Evolutionary conservation across 2,113 vertebrate genomes (phyloP).

Genomic region (Festucalex cinctus): DNA sequence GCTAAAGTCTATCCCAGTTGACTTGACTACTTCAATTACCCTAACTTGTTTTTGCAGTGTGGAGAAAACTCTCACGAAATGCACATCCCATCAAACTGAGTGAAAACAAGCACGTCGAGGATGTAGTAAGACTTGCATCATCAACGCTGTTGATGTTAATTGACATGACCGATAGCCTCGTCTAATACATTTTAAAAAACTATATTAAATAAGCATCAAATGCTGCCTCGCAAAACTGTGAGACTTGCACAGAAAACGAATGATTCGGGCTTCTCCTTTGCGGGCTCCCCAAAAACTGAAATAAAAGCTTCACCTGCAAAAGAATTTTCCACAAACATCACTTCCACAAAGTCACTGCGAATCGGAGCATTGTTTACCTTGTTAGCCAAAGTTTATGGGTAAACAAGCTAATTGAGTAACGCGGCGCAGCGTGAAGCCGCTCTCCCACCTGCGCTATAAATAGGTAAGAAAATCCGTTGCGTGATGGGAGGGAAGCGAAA

Average conservation of each 20-base stretch:
- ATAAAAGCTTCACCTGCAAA: constrained; percentile 1
- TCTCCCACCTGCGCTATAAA: constrained; percentile 43
- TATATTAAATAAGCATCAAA: too few species aligned
- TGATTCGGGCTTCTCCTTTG: neutral
- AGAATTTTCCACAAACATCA: neutral
- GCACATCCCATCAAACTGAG: too few species aligned
- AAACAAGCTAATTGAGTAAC: constrained; percentile 52
- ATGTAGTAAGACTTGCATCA: too few species aligned
- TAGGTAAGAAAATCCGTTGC: constrained; percentile 41
- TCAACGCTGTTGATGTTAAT: too few species aligned
- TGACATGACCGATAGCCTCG: too few species aligned
- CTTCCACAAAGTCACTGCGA: neutral
- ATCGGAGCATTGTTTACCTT: constrained; percentile 2
- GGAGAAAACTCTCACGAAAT: too few species aligned
- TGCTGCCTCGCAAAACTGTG: neutral
- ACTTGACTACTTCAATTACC: too few species aligned
- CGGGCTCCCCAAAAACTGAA: neutral
- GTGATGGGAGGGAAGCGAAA: constrained; percentile 12
- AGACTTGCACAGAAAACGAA: neutral
- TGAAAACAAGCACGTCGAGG: too few species aligned
- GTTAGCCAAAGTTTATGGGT: constrained; percentile 11
- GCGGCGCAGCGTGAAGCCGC: constrained; percentile 6
- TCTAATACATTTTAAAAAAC: too few species aligned
- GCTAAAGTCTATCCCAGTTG: too few species aligned
- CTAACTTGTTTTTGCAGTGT: too few species aligned